phyloP scores from a whole-genome alignment of 2,797 vertebrate species.

The Acrocephalus scirpaceus region DNA sequence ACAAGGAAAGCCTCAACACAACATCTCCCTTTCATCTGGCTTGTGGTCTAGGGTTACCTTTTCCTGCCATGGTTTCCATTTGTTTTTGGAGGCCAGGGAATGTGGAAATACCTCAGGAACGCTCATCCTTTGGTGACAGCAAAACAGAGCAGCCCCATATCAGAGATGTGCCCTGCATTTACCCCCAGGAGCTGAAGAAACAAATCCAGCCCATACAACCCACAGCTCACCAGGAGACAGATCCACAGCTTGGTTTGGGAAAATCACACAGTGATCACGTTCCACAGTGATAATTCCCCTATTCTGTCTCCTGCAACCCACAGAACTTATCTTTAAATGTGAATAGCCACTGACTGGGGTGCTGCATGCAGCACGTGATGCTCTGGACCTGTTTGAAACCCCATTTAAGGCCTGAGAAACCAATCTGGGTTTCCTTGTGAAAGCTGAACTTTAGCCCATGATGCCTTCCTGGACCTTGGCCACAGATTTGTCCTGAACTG shows the following conservation, averaged over 20 bases:
- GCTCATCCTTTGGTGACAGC: not conserved
- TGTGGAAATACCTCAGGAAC: not conserved
- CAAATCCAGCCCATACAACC: not conserved
- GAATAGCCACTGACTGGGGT: not conserved
- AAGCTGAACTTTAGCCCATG: not conserved
- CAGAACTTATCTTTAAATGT: not conserved
- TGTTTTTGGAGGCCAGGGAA: not conserved
- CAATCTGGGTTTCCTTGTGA: not conserved
- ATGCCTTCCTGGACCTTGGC: not conserved
- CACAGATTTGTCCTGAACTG: not conserved
- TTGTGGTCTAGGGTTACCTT: not conserved
- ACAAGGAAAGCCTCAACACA: not conserved
- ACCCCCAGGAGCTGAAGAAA: not conserved
- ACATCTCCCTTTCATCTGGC: not conserved
- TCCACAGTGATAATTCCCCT: not conserved
- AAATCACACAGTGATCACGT: not conserved
- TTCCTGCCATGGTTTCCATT: not conserved
- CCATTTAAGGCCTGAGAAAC: not conserved
- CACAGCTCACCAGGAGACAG: not conserved
- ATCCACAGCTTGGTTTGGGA: fast-evolving
- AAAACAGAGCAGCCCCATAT: not conserved
- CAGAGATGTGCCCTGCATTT: not conserved
- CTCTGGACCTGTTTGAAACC: not conserved
- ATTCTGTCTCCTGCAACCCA: not conserved
- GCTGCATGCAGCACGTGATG: not conserved